Base-by-base conservation (phyloP, 2,888 invertebrate genomes). In the Thereva nobilitata region DNA sequence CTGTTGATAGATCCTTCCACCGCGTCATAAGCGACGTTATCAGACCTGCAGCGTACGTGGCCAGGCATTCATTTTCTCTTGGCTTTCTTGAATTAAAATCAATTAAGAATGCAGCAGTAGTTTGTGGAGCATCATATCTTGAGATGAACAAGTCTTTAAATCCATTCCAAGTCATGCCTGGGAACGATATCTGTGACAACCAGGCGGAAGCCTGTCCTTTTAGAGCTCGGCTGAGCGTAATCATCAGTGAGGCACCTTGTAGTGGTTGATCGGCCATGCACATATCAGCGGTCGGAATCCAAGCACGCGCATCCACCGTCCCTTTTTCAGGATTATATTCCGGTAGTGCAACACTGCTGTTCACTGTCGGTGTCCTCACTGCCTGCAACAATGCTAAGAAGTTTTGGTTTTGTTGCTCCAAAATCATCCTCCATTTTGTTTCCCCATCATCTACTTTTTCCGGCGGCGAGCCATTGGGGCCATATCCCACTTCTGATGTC, bases 71-170 rank as follows among this genome's bases (percentile, higher is more conserved):
- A 10, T 41, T 53, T 8, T 68, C 61, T 41, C 54, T 55, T 45
- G 66, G 66, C 37, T 41, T 52, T n/a, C 41, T 68, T 37, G 8
- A 35, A 6, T 52, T 44, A 9, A 59, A 8, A 5, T 37, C 44
- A 10, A 65, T 56, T 34, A 50, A 12, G 12, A 38, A 61, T 2
- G 53, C 53, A 12, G 34, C 53, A 3, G 6, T 10, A 5, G 53
- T 53, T 34, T 53, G 23, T 5, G 34, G 34, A 44, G 52, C 41
- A 5, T 52, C 53, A n/a, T 45, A 64, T 45, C 67, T 40, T 6
- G 63, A 7, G 6, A 64, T 8, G 41, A 67, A 67, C 4, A 67
- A 35, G 44, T 52, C 52, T 41, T 66, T 66, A 23, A 64, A 67
- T 5, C 55, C 55, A 8, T 23, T 6, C 67, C 64, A 67, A 6